phyloP scores from a whole-genome alignment of 2,113 vertebrate genomes.

The Murina feae region DNA sequence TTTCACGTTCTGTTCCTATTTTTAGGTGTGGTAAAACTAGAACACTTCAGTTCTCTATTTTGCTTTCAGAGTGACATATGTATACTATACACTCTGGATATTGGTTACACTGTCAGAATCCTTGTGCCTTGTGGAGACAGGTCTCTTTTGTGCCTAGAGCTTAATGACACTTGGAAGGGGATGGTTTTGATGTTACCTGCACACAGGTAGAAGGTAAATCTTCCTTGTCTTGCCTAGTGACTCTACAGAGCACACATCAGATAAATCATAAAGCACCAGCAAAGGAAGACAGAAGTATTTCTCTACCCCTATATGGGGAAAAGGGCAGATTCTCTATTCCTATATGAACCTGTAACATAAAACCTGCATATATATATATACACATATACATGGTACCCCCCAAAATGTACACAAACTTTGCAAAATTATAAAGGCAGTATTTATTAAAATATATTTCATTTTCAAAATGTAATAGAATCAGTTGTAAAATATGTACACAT shows the following conservation, averaged over 20 bases:
- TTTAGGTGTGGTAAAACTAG: neutral
- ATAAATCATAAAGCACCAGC: neutral
- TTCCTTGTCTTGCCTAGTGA: no score
- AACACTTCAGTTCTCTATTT: neutral
- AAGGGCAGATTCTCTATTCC: neutral
- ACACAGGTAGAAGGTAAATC: neutral
- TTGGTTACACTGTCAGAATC: neutral
- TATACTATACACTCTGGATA: no score
- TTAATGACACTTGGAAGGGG: neutral
- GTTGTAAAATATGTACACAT: no score
- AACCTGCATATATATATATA: neutral
- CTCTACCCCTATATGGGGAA: neutral
- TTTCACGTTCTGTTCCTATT: neutral
- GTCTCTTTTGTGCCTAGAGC: neutral
- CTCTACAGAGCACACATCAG: neutral
- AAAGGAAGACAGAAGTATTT: neutral
- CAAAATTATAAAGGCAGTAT: no score
- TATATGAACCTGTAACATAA: neutral
- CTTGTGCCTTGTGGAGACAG: neutral
- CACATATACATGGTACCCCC: no score
- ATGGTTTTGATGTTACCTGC: no score
- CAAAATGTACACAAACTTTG: no score
- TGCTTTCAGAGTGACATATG: neutral
- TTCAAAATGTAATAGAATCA: no score
- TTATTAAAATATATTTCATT: no score